Percentiles rank a stretch among this genome's conserved stretches.
phyloP scores from a whole-genome alignment of 2,113 vertebrate species.

The Pholis gunnellus region DNA sequence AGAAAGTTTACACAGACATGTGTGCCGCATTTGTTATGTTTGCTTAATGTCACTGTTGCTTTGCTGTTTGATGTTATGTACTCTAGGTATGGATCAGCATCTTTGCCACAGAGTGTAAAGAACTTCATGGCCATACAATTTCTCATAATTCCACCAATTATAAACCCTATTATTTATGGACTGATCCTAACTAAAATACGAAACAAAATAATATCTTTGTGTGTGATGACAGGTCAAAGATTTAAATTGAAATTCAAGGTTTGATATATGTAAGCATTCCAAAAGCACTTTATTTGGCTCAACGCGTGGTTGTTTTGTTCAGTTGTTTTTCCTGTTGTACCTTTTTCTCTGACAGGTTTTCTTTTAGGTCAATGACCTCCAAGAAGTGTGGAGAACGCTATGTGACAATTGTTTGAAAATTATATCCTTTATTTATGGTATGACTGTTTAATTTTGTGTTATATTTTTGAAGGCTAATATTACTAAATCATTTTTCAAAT shows the following conservation, averaged over 20 bases:
- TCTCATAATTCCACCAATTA: conserved; percentile 54
- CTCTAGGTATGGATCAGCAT: conserved; percentile 50
- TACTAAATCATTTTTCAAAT: too few relatives aligned
- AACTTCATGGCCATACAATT: conserved; percentile 70
- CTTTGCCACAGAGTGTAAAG: conserved; percentile 27
- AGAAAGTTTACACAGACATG: conserved; percentile 63
- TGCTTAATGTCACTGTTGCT: conserved; percentile 38
- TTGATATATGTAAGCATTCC: not conserved
- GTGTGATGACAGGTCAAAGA: not conserved
- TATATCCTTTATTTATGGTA: too few relatives aligned
- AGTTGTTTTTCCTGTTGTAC: not conserved
- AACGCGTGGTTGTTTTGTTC: not conserved
- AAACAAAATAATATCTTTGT: not conserved
- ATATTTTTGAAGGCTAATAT: too few relatives aligned
- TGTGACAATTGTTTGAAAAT: too few relatives aligned
- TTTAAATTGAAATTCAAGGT: not conserved
- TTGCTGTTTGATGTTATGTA: conserved; percentile 60
- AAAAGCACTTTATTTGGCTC: not conserved
- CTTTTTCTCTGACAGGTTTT: not conserved
- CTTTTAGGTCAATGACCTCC: not conserved
- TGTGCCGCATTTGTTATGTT: conserved; percentile 55
- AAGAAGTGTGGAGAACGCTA: not conserved
- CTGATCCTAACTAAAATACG: conserved; percentile 49
- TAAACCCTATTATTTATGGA: conserved; percentile 69
- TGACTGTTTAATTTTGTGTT: too few relatives aligned